Evolutionary conservation across 2,888 invertebrate genomes (phyloP).

Genomic region (Stratiomys singularior): DNA sequence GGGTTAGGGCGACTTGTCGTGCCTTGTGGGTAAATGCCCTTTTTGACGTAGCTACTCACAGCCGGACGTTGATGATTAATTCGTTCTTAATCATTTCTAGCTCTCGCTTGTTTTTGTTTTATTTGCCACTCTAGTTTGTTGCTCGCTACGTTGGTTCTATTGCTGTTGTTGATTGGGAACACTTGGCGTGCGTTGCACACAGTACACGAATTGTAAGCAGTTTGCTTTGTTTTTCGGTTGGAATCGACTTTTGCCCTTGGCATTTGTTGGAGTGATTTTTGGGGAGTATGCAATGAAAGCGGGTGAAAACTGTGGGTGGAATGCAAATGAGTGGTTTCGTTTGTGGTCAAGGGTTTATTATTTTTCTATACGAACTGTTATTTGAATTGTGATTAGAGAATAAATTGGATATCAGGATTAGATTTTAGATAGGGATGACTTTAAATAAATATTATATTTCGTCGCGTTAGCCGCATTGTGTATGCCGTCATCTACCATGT

Average conservation of each 20-base stretch:
- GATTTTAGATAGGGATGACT: too few relatives aligned
- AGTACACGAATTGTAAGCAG: too few relatives aligned
- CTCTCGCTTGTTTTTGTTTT: not conserved
- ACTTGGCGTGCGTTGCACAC: too few relatives aligned
- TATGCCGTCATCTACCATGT: too few relatives aligned
- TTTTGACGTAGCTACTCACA: not conserved
- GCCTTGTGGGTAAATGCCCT: not conserved
- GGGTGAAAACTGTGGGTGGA: not conserved
- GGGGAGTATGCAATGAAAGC: not conserved
- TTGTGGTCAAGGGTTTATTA: not conserved
- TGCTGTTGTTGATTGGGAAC: too few relatives aligned
- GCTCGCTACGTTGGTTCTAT: too few relatives aligned
- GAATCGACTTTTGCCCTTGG: slow-evolving; percentile 23
- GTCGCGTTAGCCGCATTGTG: too few relatives aligned
- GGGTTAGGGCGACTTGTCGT: not conserved
- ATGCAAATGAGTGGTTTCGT: not conserved
- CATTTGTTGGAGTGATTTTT: slow-evolving; percentile 12
- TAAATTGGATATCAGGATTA: too few relatives aligned
- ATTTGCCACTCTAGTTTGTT: not conserved
- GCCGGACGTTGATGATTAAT: not conserved
- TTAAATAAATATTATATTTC: too few relatives aligned
- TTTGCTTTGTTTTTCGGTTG: too few relatives aligned
- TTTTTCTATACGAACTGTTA: too few relatives aligned
- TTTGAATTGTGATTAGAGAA: not conserved
- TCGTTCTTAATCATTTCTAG: not conserved